Evolutionary conservation across 2,797 vertebrate genomes (phyloP).

Genomic region (Tapera naevia): DNA sequence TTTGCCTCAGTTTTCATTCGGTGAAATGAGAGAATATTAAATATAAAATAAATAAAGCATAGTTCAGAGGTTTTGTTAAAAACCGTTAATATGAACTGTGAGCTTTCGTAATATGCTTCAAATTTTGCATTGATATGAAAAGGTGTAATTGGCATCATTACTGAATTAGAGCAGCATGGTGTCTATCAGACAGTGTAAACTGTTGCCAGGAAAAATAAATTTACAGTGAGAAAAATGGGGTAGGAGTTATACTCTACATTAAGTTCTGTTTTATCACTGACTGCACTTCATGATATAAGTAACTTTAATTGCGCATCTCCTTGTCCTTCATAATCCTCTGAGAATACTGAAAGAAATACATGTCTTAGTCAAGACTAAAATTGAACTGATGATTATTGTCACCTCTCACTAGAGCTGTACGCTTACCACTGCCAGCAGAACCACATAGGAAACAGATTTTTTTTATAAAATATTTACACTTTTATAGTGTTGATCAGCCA

Average conservation of each 20-base stretch:
- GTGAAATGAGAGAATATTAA: not conserved
- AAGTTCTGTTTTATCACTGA: not conserved
- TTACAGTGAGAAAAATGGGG: not conserved
- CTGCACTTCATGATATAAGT: not conserved
- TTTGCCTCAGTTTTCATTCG: not conserved
- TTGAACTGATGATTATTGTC: not conserved
- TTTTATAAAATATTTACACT: not conserved
- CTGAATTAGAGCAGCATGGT: not conserved
- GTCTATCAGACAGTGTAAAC: not conserved
- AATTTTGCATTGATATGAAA: not conserved
- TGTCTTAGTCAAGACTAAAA: not conserved
- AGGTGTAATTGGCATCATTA: not conserved
- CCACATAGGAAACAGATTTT: not conserved
- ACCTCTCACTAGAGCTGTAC: not conserved
- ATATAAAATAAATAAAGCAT: not conserved
- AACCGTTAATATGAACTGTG: not conserved
- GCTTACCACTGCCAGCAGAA: not conserved
- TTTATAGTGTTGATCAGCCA: not conserved
- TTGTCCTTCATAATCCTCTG: not conserved
- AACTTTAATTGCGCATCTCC: not conserved
- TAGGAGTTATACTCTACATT: not conserved
- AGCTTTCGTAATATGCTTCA: not conserved
- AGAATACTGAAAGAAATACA: not conserved
- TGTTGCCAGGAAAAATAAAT: not conserved
- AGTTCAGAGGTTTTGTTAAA: not conserved